Conservation (phyloP, 1,140 invertebrate species). For the Drosophila azteca region DNA sequence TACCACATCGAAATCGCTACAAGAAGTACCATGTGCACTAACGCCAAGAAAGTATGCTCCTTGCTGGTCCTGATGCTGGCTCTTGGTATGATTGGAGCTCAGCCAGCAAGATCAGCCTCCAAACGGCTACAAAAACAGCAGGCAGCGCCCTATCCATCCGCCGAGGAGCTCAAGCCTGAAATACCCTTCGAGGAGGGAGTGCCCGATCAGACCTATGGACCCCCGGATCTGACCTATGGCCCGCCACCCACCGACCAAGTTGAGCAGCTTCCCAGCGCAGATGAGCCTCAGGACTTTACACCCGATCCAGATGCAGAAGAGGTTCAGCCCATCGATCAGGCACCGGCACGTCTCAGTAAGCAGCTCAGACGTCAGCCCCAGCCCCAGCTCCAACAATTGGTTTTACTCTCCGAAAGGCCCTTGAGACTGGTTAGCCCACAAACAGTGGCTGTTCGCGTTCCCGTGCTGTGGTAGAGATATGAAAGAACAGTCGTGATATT, state of each 20-base stretch:
- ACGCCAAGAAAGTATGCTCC: conserved; percentile 10
- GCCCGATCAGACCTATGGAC: conserved; percentile 53
- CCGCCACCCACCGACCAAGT: conserved; percentile 55
- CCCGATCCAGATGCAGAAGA: conserved; percentile 51
- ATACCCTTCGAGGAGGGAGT: conserved; percentile 50
- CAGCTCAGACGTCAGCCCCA: not conserved
- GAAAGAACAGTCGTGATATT: not conserved
- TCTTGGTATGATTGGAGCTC: conserved; percentile 11
- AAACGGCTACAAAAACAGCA: conserved; percentile 20
- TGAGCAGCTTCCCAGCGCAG: conserved; percentile 45
- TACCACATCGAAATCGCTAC: not conserved
- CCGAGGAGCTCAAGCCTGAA: conserved; percentile 48
- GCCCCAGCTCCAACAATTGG: not conserved
- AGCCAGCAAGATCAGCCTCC: conserved; percentile 8
- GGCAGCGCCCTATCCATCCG: conserved; percentile 44
- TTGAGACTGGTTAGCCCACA: conserved; percentile 16
- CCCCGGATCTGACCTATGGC: conserved; percentile 53
- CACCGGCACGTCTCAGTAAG: conserved; percentile 20
- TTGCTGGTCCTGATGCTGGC: conserved; percentile 23
- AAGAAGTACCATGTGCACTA: conserved; percentile 15
- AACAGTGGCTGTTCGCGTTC: conserved; percentile 18
- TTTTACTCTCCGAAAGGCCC: conserved; percentile 15
- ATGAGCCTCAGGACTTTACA: conserved; percentile 43
- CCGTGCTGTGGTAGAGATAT: conserved; percentile 16
- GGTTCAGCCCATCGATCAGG: conserved; percentile 29